A percentile compares a stretch with the other conserved stretches of the same genome.
Evolutionary conservation across 2,113 vertebrate genomes (phyloP).

Genomic region (Campylomormyrus tamandua): DNA sequence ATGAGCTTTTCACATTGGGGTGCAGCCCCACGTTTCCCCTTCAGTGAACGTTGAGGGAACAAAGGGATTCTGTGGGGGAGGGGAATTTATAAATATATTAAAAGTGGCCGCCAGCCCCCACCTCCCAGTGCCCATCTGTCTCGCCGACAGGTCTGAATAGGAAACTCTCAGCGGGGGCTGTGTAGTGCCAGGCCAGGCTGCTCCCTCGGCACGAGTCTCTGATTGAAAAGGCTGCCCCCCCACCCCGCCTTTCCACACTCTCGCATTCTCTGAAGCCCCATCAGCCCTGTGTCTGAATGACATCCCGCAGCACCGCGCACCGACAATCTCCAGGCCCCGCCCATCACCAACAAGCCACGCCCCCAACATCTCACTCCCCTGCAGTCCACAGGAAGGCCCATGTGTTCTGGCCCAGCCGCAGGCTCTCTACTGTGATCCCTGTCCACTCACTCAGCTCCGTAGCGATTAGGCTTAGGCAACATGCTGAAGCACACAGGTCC

Average conservation of each 20-base stretch:
- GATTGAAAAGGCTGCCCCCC: not conserved
- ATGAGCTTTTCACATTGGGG: conserved; percentile 11
- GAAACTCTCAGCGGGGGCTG: conserved; percentile 30
- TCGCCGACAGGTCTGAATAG: conserved; percentile 42
- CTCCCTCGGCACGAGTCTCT: conserved; percentile 52
- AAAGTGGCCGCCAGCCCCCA: not conserved
- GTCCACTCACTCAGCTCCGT: not conserved
- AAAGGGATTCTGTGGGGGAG: not conserved
- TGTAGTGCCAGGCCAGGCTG: conserved; percentile 25
- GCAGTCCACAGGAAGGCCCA: not conserved
- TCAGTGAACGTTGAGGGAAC: not conserved
- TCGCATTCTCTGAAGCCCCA: conserved; percentile 1
- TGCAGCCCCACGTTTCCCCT: not conserved
- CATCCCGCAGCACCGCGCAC: not conserved
- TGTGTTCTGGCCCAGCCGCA: not conserved
- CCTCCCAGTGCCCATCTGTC: conserved; percentile 60
- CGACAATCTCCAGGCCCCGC: not conserved
- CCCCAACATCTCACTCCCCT: not conserved
- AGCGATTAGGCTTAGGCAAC: not conserved
- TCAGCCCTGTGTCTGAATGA: not conserved
- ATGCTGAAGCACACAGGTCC: not conserved
- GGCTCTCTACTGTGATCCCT: not conserved
- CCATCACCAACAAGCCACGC: not conserved
- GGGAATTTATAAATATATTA: conserved; percentile 20
- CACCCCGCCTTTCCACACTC: not conserved